These are phyloP conservation scores for Sarcophaga carnaria DNA, from an alignment of 2,888 invertebrate species.

Conservation along the genomic window DNA sequence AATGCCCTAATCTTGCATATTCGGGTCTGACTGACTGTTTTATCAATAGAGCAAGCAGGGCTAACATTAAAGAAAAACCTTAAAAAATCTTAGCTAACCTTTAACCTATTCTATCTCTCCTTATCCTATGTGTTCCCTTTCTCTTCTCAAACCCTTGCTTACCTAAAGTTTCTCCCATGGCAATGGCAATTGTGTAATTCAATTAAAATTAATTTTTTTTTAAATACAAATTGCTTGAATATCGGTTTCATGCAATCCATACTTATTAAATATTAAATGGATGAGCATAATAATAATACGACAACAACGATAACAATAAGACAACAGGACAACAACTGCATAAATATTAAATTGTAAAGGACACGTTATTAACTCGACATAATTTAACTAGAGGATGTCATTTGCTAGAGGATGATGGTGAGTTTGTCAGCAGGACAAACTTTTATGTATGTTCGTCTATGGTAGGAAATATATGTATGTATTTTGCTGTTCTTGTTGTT, in stretches of 20 bases:
- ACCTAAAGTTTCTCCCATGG: too few relatives aligned
- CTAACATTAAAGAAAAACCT: too few relatives aligned
- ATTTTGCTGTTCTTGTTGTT: too few relatives aligned
- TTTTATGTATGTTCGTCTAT: not conserved
- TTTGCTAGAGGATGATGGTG: not conserved
- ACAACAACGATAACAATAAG: not conserved
- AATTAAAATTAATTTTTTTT: not conserved
- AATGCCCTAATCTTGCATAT: too few relatives aligned
- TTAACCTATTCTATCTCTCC: too few relatives aligned
- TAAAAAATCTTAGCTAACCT: too few relatives aligned
- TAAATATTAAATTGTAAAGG: conserved; percentile 18
- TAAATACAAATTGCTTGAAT: not conserved
- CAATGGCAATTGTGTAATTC: too few relatives aligned
- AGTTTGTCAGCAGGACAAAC: not conserved
- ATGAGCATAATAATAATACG: not conserved
- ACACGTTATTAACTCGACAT: conserved; percentile 47
- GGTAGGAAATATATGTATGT: not conserved
- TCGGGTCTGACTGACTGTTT: too few relatives aligned
- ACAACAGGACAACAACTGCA: not conserved
- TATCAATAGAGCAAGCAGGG: too few relatives aligned
- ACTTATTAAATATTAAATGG: conserved; percentile 25
- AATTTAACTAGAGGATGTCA: conserved; percentile 38
- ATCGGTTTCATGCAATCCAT: conserved; percentile 1
- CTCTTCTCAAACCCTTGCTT: too few relatives aligned
- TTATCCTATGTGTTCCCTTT: too few relatives aligned